Base-by-base conservation (phyloP, 2,797 vertebrate genomes). In the Ctenopoma multispine region DNA sequence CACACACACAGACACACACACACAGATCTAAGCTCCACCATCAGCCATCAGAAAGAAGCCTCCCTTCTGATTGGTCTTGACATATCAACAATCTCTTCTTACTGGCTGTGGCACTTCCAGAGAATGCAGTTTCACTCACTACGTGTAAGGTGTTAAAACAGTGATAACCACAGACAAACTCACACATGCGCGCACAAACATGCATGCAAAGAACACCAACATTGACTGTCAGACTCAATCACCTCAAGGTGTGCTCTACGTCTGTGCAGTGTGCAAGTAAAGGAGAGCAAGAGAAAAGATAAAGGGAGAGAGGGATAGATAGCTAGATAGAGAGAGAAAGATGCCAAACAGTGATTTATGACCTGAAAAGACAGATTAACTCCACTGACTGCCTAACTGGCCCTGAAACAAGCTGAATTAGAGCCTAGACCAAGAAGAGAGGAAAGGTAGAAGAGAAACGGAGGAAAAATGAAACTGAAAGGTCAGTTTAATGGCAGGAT, bases 331-430 rank as follows among this genome's bases (percentile, higher is more conserved):
- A 79, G 69, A 86, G 82, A 87, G 59, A 85, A 81, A 87, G 87
- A 82, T 83, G 90, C 87, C 91, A 92, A 79, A 75, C 62, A 55
- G 81, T 93, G 92, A 94, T 95, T 94, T 94, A 94, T 93, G 92
- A 93, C 91, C 88, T 93, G 89, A 92, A 90, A 91, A 93, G 90
- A 92, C 90, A 94, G 91, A 94, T 95, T 94, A 93, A 95, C 93
- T 94, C 92, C 91, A 90, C 90, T 92, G 91, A 91, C 91, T 95
- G 92, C 91, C 93, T 94, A 95, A 95, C 92, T 94, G 92, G 93
- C 92, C 93, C 93, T 94, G 92, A 93, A 95, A 94, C 92, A 94
- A 89, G 91, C 90, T 87, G 86, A 92, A 92, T 94, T 94, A 93
- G 90, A 93, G 85, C 91, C 87, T 71, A 84, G 85, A 88, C 88